Conservation (phyloP, 2,888 invertebrate species). For the Vandiemenella viatica region DNA sequence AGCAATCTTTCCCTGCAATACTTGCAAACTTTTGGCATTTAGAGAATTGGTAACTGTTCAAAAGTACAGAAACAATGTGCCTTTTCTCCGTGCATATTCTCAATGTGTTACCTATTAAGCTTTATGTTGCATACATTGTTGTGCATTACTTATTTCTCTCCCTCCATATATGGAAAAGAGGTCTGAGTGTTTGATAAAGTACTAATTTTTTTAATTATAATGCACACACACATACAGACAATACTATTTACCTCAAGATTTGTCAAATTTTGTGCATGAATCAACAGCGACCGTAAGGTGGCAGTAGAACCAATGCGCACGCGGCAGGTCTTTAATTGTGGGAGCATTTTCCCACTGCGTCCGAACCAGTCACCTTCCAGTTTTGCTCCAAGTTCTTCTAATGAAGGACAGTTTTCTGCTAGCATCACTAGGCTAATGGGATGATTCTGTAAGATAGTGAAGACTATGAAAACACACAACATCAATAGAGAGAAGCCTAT, state of each 20-base stretch:
- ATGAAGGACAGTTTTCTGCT: conserved; percentile 18
- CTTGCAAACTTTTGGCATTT: no score
- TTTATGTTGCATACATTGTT: no score
- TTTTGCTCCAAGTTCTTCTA: conserved; percentile 20
- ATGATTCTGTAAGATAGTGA: conserved; percentile 16
- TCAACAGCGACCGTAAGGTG: conserved; percentile 9
- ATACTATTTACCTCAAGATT: conserved; percentile 11
- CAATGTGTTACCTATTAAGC: no score
- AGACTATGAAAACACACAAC: background rate
- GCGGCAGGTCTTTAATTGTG: conserved; percentile 9
- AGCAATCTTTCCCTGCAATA: no score
- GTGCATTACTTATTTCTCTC: no score
- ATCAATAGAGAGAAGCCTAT: background rate
- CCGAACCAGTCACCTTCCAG: conserved; percentile 12
- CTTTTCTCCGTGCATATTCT: no score
- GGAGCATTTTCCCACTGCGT: conserved; percentile 7
- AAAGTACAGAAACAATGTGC: no score
- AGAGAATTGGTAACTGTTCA: no score
- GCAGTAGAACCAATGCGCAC: conserved; percentile 11
- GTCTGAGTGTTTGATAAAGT: no score
- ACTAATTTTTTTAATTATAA: no score
- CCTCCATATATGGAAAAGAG: no score
- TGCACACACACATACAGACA: no score
- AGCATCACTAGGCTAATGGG: conserved; percentile 18
- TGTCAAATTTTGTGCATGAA: conserved; percentile 4